Base-by-base conservation (phyloP, 1,140 invertebrate species). In the Dendroctonus valens region DNA sequence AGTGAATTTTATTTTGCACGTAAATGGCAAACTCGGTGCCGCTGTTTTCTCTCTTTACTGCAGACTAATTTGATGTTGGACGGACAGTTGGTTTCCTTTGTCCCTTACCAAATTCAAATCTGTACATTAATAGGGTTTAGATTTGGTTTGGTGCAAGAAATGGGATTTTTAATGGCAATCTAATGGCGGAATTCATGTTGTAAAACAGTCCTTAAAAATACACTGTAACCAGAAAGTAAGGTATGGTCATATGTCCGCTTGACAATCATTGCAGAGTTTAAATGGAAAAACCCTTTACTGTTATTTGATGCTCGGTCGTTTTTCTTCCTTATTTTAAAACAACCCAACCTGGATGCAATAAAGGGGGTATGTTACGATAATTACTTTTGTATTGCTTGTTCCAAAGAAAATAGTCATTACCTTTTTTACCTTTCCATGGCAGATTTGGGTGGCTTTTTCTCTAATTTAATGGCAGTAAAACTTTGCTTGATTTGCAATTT, bases 1-100 rank as follows among this genome's bases (percentile, higher is more conserved):
- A 49, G 26, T 44, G 14, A 59, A 49, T 15, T 59, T 59, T 59
- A 49, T 59, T 59, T 59, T 59, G n/a, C 58, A 59, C 44, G 58
- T 59, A 48, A 59, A 59, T 49, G 58, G 39, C 46, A 59, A 59
- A 46, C 58, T 59, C 49, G 46, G 58, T 59, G 26, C 49, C 49
- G 42, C 8, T 42, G 37, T 59, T 38, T 49, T 46, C 11, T 11
- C 41, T 14, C 58, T 46, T 49, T 59, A 41, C 49, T 8, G 41
- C 44, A 5, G 44, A 44, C 58, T 48, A 44, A 59, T 59, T 59
- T 59, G 58, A 59, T 46, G 41, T 11, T 42, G 37, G 41, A 48
- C 58, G 46, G 58, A 44, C 58, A 59, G 26, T 48, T 59, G 46
- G 58, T 59, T 9, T 48, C 58, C 39, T 59, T 59, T 39, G 42